These are phyloP conservation scores for Phrynocephalus vlangalii DNA, from an alignment of 2,797 vertebrate species.

Conservation along the genomic window DNA sequence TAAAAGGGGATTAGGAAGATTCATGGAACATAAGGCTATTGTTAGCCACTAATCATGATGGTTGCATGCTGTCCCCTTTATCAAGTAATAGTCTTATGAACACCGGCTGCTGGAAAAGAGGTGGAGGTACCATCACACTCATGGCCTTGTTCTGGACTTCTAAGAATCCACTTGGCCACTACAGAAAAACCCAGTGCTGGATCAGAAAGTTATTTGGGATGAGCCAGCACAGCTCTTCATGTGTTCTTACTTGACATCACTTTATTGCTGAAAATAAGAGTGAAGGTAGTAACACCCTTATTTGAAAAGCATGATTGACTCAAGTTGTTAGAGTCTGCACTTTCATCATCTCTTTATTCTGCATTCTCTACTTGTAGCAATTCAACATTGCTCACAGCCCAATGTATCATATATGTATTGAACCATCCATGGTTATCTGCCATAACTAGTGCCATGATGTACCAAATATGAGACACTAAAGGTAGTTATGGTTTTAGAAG, in stretches of 20 bases:
- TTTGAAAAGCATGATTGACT: neutral
- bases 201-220: neutral
- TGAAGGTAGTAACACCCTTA: rapidly evolving
- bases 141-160: neutral
- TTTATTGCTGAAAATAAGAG: neutral
- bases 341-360: neutral
- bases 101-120: neutral
- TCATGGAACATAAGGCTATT: neutral
- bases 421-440: no score
- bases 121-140: neutral
- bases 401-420: neutral
- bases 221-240: neutral
- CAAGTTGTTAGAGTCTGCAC: neutral
- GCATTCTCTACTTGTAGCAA: neutral
- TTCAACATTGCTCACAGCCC: neutral
- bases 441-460: no score
- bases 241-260: neutral
- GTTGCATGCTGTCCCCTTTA: neutral
- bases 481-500: no score
- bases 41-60: neutral
- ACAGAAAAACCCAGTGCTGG: neutral
- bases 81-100: neutral
- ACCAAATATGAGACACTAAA: no score
- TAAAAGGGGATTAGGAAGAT: neutral
- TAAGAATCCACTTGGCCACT: neutral